Evolutionary conservation across 2,113 vertebrate species (phyloP), one percentile per base, ranked within the genome.

Genomic region (Hippocampus guttulatus): DNA sequence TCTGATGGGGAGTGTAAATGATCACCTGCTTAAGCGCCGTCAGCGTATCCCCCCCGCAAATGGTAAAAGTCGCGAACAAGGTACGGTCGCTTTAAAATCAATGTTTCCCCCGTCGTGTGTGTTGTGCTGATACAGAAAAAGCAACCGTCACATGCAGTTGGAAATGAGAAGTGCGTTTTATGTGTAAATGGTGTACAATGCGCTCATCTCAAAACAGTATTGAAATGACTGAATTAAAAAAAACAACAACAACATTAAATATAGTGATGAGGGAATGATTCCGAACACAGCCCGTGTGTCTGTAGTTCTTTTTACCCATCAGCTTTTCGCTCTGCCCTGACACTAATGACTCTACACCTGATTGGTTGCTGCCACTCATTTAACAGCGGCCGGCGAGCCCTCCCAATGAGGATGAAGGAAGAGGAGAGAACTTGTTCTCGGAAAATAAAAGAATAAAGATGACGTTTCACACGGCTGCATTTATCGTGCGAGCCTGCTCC

Each of bases 231-330:
- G 21, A n/a, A 18, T 16, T 4, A 30, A 30, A 38, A 38, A 38
- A 38, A 38, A 38, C n/a, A n/a, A n/a, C n/a, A n/a, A n/a, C n/a
- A 38, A 6, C 5, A 6, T 38, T 38, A 38, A 38, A 38, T 38
- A 38, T 38, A 38, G 33, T 38, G 33, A 38, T 7, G 33, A 38
- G 33, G 33, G 27, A 33, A 16, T 60, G 57, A 61, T 33, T 61
- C 58, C 27, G 58, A 61, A 61, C 58, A 61, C 58, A 9, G 58
- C 58, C 27, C 43, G 54, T 76, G 21, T 81, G 18, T 81, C 81
- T 78, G 38, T 71, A 84, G 68, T 65, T 81, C 49, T 67, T 73
- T 73, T 67, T n/a, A 67, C 74, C 74, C 83, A 86, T 83, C 81
- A 75, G 74, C 85, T 78, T 76, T 33, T 61, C 12, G 27, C 64